Conservation (phyloP, 2,888 invertebrate species). For the Eupeodes luniger region DNA sequence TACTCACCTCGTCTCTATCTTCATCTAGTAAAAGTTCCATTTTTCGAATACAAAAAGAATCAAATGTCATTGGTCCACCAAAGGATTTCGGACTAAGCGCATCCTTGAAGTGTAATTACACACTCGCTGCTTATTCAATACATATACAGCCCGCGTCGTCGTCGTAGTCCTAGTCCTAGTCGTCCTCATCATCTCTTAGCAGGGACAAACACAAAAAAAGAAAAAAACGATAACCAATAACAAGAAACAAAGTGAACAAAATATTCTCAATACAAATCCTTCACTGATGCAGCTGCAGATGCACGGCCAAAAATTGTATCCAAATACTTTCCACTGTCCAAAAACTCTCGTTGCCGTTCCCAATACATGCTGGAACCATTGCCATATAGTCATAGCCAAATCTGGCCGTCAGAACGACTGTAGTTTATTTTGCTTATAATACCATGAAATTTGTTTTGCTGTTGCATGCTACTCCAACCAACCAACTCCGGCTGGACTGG, state of each 20-base stretch:
- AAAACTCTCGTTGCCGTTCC: not conserved
- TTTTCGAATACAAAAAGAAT: conserved; percentile 2
- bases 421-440: conserved; percentile 72
- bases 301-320: conserved; percentile 23
- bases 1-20: too few species aligned
- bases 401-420: conserved; percentile 3
- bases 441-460: conserved; percentile 76
- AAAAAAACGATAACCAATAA: not conserved
- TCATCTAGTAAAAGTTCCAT: not conserved
- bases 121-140: conserved; percentile 23
- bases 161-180: not conserved
- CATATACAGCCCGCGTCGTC: not conserved
- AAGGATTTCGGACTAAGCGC: conserved; percentile 39
- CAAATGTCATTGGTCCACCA: conserved; percentile 33
- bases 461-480: conserved; percentile 46
- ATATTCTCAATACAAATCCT: conserved; percentile 59
- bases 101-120: conserved; percentile 68
- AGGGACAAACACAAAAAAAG: too few species aligned
- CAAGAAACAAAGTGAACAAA: not conserved
- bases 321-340: conserved; percentile 52
- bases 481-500: not conserved
- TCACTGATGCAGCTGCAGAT: conserved; percentile 8
- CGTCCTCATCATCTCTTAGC: not conserved
- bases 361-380: not conserved
- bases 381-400: conserved; percentile 8